A percentile compares a stretch with the other conserved stretches of the same genome.
These are phyloP conservation scores for Lycodopsis pacificus DNA, from an alignment of 2,797 vertebrate genomes.

Conservation along the genomic window DNA sequence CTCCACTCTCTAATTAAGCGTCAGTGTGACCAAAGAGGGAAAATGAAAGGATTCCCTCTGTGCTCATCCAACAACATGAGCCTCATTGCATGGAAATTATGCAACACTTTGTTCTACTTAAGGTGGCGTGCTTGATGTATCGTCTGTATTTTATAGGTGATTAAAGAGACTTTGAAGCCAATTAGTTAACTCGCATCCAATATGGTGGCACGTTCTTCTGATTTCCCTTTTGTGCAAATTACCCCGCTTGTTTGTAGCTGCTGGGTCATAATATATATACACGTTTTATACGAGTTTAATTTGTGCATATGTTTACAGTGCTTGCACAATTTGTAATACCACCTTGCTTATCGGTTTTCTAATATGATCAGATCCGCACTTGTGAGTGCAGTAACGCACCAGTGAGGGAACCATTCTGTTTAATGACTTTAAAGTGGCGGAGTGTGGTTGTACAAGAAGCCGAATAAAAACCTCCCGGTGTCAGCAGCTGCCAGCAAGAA, in stretches of 20 bases:
- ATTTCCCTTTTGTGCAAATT: conserved; percentile 29
- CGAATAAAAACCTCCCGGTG: conserved; percentile 27
- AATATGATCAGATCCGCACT: conserved; percentile 30
- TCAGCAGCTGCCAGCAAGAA: conserved; percentile 60
- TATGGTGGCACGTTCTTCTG: conserved; percentile 12
- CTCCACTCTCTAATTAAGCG: conserved; percentile 74
- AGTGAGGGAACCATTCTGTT: conserved; percentile 28
- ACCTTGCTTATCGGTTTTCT: conserved; percentile 17
- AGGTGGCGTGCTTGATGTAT: conserved; percentile 49
- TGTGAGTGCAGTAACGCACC: conserved; percentile 3
- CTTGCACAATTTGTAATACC: not conserved
- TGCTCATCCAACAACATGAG: conserved; percentile 72
- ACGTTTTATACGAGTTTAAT: not conserved
- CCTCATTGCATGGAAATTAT: conserved; percentile 66
- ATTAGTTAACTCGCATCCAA: conserved; percentile 42
- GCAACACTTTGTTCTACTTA: conserved; percentile 58
- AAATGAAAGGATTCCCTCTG: conserved; percentile 72
- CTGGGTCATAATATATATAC: not conserved
- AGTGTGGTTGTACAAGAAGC: conserved; percentile 43
- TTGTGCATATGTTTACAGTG: conserved; percentile 14
- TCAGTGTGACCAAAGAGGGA: conserved; percentile 73
- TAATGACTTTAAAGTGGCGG: conserved; percentile 45
- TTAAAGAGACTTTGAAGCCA: conserved; percentile 51
- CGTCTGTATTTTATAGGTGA: conserved; percentile 45
- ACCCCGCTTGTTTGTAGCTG: not conserved